Conservation (phyloP, 2,888 invertebrate genomes). For the Actias luna region DNA sequence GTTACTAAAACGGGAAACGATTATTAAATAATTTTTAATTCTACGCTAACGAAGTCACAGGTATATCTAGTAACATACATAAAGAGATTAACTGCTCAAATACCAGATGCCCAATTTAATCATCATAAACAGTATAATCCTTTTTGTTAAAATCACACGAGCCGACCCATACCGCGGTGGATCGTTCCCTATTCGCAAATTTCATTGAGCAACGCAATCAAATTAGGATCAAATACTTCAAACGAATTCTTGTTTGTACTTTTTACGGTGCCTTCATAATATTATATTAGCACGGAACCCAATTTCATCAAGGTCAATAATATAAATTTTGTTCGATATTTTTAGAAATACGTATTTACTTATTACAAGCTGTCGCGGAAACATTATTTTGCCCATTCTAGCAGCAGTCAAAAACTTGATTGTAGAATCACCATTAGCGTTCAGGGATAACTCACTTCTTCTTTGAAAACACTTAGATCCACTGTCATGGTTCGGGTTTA, state of each 20-base stretch:
- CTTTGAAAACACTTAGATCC: too few relatives aligned
- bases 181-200: slow-evolving; percentile 27
- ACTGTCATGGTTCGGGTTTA: too few relatives aligned
- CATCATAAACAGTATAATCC: slow-evolving; percentile 12
- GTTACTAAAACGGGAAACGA: too few relatives aligned
- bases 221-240: slow-evolving; percentile 32
- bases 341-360: too few relatives aligned
- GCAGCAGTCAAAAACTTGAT: too few relatives aligned
- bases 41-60: too few relatives aligned
- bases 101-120: slow-evolving; percentile 7
- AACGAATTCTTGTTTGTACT: slow-evolving; percentile 1
- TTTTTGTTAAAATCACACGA: neutral
- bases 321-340: neutral
- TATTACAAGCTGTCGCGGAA: too few relatives aligned
- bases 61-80: neutral
- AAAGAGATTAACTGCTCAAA: neutral
- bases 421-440: too few relatives aligned
- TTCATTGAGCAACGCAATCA: slow-evolving; percentile 29
- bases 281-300: neutral
- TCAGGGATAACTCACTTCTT: too few relatives aligned
- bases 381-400: too few relatives aligned
- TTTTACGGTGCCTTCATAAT: neutral
- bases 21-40: too few relatives aligned
- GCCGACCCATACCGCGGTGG: neutral
- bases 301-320: neutral